Evolutionary conservation across 2,888 invertebrate genomes (phyloP), one percentile per base, ranked within the genome.

Genomic region (Brachyptera putata): DNA sequence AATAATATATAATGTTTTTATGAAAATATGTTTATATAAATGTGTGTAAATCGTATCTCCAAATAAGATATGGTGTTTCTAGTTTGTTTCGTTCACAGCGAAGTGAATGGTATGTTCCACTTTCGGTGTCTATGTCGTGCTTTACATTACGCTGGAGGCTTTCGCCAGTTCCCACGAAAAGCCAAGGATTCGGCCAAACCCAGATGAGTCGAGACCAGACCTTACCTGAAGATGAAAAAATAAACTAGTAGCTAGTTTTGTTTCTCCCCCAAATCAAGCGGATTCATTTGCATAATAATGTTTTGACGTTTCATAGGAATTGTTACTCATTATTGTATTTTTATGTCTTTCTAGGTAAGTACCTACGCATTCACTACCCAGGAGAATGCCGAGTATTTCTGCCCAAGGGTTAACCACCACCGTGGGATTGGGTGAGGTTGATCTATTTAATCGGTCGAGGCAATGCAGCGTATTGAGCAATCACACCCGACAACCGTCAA

Each of bases 321-420:
- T 50, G 25, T 25, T 25, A 26, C 26, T 50, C 30, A 50, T 50
- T 25, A 50, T 50, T 41, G 26, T 48, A 24, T 26, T 26, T 50
- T 24, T 50, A 11, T 50, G 24, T 50, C 26, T 50, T 50, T 50
- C 49, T 50, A 50, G 49, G 49, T 50, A 50, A 50, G 49, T 50
- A 50, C 49, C 9, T 30, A 13, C 16, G 49, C 25, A n/a, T n/a
- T n/a, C n/a, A 24, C 2, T n/a, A 14, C 30, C 3, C 13, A 13
- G 49, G 26, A 48, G 49, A n/a, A n/a, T n/a, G n/a, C n/a, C n/a
- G n/a, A n/a, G n/a, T n/a, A n/a, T n/a, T n/a, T n/a, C n/a, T n/a
- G n/a, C n/a, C n/a, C n/a, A n/a, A n/a, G n/a, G n/a, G n/a, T n/a
- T n/a, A n/a, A n/a, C n/a, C n/a, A n/a, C n/a, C n/a, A n/a, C n/a